These are phyloP conservation scores for Tragopan temminckii DNA, from an alignment of 2,797 vertebrate species.

Conservation along the genomic window DNA sequence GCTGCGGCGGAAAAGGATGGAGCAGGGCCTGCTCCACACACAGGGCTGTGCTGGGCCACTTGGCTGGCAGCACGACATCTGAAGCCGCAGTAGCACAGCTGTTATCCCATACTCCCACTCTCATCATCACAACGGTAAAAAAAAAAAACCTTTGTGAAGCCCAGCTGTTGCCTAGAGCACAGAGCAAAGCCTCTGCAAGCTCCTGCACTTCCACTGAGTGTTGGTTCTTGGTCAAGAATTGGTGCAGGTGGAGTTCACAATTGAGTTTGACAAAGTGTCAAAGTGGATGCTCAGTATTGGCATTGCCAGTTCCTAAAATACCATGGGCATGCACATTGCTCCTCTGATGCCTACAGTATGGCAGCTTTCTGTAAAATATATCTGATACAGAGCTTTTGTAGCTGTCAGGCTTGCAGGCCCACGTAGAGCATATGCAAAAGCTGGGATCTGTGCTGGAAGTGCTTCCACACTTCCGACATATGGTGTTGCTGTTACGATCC, in stretches of 20 bases:
- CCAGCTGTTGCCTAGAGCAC: neutral
- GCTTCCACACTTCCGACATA: neutral
- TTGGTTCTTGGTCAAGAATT: neutral
- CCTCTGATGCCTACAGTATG: neutral
- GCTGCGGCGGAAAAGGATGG: neutral
- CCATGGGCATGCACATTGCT: neutral
- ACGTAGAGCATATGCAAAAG: fast-evolving
- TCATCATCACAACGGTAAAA: neutral
- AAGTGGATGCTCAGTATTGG: neutral
- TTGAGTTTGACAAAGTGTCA: neutral
- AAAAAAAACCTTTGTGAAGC: neutral
- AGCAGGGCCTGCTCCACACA: fast-evolving
- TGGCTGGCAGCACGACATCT: neutral
- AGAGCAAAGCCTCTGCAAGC: neutral
- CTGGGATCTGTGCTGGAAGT: neutral
- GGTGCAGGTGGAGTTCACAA: neutral
- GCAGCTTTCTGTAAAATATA: neutral
- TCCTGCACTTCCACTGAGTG: neutral
- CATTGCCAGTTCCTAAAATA: neutral
- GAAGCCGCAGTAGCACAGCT: neutral
- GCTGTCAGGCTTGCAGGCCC: neutral
- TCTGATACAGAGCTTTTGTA: neutral
- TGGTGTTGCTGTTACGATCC: neutral
- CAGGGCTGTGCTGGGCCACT: neutral
- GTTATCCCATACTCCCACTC: neutral